Percentiles rank a stretch among this genome's conserved stretches.
phyloP scores from a whole-genome alignment of 2,113 vertebrate species.

The Sisor rabdophorus region DNA sequence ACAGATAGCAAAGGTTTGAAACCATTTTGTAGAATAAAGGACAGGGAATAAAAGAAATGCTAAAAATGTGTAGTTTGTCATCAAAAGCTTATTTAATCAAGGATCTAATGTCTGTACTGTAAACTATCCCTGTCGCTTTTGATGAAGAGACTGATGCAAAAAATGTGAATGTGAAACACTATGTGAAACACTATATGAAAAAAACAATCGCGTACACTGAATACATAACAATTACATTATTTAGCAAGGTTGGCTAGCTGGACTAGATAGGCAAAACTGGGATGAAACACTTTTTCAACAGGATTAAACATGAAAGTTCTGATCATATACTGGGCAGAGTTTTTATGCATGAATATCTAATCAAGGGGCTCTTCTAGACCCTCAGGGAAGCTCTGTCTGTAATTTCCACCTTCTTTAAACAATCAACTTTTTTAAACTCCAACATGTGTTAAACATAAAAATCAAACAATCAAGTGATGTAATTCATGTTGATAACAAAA shows the following conservation, averaged over 20 bases:
- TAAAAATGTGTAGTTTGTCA: neutral
- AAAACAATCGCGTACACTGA: slow-evolving; percentile 17
- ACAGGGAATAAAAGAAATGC: neutral
- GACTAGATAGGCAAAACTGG: neutral
- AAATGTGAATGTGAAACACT: neutral
- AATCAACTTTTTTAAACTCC: too few species aligned
- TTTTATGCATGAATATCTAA: too few species aligned
- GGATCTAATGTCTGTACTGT: slow-evolving; percentile 1
- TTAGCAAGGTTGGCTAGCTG: neutral
- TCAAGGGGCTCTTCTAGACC: too few species aligned
- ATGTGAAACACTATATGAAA: neutral
- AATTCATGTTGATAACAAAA: too few species aligned
- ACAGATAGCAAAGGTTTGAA: slow-evolving; percentile 23
- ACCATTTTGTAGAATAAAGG: neutral
- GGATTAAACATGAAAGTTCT: neutral
- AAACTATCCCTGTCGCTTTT: neutral
- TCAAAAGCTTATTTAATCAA: neutral
- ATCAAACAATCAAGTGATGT: too few species aligned
- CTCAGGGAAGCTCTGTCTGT: too few species aligned
- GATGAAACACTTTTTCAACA: neutral
- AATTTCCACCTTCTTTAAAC: too few species aligned
- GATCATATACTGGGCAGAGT: neutral
- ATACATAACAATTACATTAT: neutral
- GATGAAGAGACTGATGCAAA: neutral
- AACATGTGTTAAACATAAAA: too few species aligned